Evolutionary conservation across 2,113 vertebrate genomes (phyloP).

Genomic region (Sturnira hondurensis): DNA sequence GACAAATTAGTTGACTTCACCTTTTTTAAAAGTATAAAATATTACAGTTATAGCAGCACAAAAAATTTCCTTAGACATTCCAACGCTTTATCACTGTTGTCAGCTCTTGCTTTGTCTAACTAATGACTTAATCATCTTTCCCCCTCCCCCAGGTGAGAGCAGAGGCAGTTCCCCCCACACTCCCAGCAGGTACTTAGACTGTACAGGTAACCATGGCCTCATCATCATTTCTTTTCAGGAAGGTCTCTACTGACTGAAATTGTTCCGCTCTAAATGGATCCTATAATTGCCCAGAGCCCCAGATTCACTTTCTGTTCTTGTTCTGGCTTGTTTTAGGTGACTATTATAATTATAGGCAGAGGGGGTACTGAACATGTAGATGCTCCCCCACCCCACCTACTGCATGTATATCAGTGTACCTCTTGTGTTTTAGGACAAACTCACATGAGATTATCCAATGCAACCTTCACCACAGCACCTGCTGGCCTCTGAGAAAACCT

Average conservation of each 20-base stretch:
- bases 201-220: not conserved
- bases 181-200: not conserved
- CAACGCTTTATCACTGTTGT: not conserved
- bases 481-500: not conserved
- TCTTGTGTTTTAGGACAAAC: not conserved
- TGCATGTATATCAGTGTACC: not conserved
- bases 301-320: not conserved
- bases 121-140: slow-evolving; percentile 1
- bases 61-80: not conserved
- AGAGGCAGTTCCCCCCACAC: not conserved
- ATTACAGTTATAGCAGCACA: not conserved
- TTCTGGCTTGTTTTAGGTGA: not conserved
- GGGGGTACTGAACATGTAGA: not conserved
- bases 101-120: not conserved
- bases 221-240: not conserved
- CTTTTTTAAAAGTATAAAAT: slow-evolving; percentile 8
- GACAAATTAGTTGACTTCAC: not conserved
- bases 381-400: not conserved
- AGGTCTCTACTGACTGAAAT: not conserved
- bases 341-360: not conserved
- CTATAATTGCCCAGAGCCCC: not conserved
- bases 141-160: not conserved
- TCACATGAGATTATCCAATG: not conserved
- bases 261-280: not conserved
- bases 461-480: not conserved